Percentiles rank a stretch among this genome's conserved stretches.
Evolutionary conservation across 2,113 vertebrate species (phyloP).

Genomic region (Canis aureus): DNA sequence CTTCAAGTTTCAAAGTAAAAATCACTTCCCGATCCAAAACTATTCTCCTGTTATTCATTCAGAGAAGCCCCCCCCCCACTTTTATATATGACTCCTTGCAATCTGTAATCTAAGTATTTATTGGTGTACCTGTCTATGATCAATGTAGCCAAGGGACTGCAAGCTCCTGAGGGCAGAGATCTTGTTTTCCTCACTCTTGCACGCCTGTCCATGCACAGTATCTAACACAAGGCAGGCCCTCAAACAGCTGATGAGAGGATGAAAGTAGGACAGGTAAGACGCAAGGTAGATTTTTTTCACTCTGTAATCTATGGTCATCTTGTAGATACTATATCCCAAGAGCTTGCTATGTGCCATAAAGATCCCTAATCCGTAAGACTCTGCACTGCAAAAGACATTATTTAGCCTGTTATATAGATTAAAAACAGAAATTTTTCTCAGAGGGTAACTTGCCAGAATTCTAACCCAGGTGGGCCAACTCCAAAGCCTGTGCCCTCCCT

Average conservation of each 20-base stretch:
- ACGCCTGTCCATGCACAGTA: background rate
- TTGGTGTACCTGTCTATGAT: background rate
- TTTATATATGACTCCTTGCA: background rate
- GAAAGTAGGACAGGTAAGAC: background rate
- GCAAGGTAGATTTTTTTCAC: background rate
- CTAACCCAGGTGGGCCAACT: background rate
- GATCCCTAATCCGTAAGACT: background rate
- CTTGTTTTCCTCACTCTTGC: background rate
- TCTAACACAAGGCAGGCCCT: background rate
- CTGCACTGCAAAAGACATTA: background rate
- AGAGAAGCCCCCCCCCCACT: background rate
- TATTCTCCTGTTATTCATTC: background rate
- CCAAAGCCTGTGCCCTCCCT: background rate
- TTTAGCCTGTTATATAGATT: background rate
- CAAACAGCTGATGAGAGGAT: background rate
- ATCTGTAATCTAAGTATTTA: background rate
- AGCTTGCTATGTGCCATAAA: background rate
- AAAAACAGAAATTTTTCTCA: background rate
- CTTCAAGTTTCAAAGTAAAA: background rate
- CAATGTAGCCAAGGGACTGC: background rate
- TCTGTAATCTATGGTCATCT: background rate
- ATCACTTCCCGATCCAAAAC: background rate
- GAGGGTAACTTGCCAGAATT: background rate
- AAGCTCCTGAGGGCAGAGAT: background rate
- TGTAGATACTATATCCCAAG: background rate